Percentiles rank a stretch among this genome's conserved stretches.
phyloP scores from a whole-genome alignment of 2,797 vertebrate genomes.

The Rhabdomys pumilio region DNA sequence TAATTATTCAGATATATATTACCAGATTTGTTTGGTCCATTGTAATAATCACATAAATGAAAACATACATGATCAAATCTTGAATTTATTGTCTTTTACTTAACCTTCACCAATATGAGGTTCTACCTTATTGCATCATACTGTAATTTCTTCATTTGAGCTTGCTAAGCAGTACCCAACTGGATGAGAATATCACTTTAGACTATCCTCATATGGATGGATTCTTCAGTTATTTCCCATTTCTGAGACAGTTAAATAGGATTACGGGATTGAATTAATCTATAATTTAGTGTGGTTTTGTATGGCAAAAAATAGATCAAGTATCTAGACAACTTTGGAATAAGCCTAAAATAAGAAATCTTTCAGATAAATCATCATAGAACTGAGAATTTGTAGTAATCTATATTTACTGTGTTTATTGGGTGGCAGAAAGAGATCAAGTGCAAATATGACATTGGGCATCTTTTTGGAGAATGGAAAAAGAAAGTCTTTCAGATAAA shows the following conservation, averaged over 20 bases:
- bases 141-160: neutral
- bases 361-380: neutral
- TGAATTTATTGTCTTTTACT: neutral
- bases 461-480: neutral
- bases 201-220: neutral
- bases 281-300: neutral
- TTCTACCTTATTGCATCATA: neutral
- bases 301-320: neutral
- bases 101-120: neutral
- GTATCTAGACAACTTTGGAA: neutral
- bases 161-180: neutral
- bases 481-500: neutral
- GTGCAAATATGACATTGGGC: no score
- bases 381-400: neutral
- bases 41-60: neutral
- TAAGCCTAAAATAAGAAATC: no score
- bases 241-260: neutral
- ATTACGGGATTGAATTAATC: no score
- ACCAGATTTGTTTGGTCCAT: neutral
- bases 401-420: neutral
- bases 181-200: neutral
- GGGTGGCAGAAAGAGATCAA: neutral
- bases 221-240: neutral
- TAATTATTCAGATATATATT: neutral
- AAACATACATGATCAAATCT: neutral